Evolutionary conservation across 2,888 invertebrate genomes (phyloP).

Genomic region (Sarcophaga subvicina): DNA sequence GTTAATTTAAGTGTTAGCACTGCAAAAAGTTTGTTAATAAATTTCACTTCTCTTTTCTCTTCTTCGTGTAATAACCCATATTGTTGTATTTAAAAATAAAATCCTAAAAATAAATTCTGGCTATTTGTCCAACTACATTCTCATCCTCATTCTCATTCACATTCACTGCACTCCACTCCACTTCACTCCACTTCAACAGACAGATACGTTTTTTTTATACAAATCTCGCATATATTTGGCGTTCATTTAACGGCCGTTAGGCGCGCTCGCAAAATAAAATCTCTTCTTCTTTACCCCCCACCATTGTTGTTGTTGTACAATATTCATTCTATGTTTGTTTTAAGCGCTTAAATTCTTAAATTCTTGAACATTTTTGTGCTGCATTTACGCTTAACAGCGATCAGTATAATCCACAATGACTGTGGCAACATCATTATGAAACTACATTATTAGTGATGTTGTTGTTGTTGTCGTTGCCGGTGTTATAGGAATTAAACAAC

Average conservation of each 20-base stretch:
- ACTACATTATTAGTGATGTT: constrained; percentile 37
- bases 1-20: too few relatives aligned
- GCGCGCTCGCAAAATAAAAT: constrained; percentile 57
- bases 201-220: background rate
- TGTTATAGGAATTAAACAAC: constrained; percentile 36
- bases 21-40: background rate
- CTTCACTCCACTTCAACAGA: constrained; percentile 11
- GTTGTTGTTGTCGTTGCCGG: constrained; percentile 22
- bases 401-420: constrained; percentile 56
- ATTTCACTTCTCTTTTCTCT: background rate
- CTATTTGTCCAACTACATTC: constrained; percentile 47
- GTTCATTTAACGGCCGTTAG: constrained; percentile 66
- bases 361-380: constrained; percentile 50
- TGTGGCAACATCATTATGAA: constrained; percentile 42
- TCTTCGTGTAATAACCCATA: constrained; percentile 45
- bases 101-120: constrained; percentile 64
- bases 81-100: constrained; percentile 40
- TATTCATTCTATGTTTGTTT: constrained; percentile 58
- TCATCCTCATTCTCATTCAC: background rate
- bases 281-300: constrained; percentile 28
- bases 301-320: constrained; percentile 38
- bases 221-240: constrained; percentile 53
- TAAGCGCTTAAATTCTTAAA: constrained; percentile 55
- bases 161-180: background rate
- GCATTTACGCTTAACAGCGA: constrained; percentile 47